A percentile compares a stretch with the other conserved stretches of the same genome.
Conservation (phyloP, 2,888 invertebrate species). For the Amphipoea oculea region DNA sequence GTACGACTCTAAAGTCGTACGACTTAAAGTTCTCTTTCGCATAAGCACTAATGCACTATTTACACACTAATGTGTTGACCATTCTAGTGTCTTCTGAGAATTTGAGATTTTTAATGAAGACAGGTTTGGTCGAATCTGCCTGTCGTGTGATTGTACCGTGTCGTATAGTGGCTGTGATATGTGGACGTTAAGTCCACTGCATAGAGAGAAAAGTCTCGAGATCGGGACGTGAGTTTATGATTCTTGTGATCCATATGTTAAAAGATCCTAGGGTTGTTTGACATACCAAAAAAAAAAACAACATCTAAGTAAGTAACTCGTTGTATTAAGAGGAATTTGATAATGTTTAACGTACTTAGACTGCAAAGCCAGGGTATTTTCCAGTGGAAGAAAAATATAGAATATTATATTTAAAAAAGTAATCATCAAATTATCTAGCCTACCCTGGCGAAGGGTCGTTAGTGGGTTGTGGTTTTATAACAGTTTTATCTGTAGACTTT, state of each 20-base stretch:
- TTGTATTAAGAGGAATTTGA: constrained; percentile 18
- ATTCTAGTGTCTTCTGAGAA: constrained; percentile 44
- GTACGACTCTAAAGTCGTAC: constrained; percentile 33
- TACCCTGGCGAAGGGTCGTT: constrained; percentile 31
- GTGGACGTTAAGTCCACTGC: constrained; percentile 64
- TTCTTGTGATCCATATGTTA: constrained; percentile 81
- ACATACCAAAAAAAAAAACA: constrained; percentile 38
- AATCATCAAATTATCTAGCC: not conserved
- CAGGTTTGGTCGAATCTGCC: constrained; percentile 58
- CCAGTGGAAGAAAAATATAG: not conserved
- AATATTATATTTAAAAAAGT: not conserved
- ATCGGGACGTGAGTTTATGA: constrained; percentile 55
- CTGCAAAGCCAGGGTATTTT: constrained; percentile 30
- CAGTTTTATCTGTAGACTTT: constrained; percentile 22
- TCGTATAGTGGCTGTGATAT: constrained; percentile 86
- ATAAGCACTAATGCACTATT: too few species aligned
- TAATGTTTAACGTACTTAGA: constrained; percentile 45
- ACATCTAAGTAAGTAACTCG: constrained; percentile 6
- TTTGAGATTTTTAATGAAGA: constrained; percentile 46
- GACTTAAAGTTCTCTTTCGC: too few species aligned
- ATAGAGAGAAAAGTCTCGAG: constrained; percentile 64
- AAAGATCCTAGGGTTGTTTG: constrained; percentile 72
- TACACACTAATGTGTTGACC: constrained; percentile 25
- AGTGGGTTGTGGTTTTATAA: constrained; percentile 18
- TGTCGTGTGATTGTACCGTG: constrained; percentile 74